phyloP scores from a whole-genome alignment of 1,140 invertebrate genomes.

The Drosophila varians region DNA sequence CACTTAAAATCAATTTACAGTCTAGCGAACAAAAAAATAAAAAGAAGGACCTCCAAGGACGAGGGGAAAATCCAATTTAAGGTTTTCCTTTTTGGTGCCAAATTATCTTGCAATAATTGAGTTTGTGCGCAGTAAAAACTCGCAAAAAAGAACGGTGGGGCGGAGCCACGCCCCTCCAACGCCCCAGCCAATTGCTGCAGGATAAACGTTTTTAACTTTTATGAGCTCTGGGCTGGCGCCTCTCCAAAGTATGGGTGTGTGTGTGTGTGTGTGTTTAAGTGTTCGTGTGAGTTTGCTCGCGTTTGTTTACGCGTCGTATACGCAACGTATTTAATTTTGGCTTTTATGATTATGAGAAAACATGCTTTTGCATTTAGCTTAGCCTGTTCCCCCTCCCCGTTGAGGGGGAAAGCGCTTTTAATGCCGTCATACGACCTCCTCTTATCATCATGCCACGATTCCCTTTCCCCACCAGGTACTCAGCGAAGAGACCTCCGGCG shows the following conservation, averaged over 20 bases:
- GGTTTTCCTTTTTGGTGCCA: constrained; percentile 54
- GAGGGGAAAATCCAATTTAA: constrained; percentile 50
- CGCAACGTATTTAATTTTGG: constrained; percentile 79
- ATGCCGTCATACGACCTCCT: not conserved
- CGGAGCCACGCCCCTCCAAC: constrained; percentile 39
- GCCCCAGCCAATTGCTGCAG: constrained; percentile 66
- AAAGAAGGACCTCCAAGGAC: not conserved
- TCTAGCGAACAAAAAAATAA: not conserved
- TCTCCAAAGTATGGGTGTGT: not conserved
- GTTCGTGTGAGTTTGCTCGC: constrained; percentile 17
- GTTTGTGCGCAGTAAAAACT: constrained; percentile 58
- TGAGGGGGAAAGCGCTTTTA: constrained; percentile 31
- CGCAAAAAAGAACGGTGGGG: constrained; percentile 13
- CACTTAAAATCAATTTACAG: constrained; percentile 54
- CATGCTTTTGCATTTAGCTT: constrained; percentile 77
- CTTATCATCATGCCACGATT: not conserved
- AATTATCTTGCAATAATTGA: constrained; percentile 80
- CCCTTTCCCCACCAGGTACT: constrained; percentile 64
- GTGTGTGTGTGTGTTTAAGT: constrained; percentile 4
- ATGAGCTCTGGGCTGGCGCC: constrained; percentile 54
- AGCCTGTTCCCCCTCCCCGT: not conserved
- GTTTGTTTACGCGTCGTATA: constrained; percentile 76
- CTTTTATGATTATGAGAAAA: constrained; percentile 82
- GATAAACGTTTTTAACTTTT: constrained; percentile 80
- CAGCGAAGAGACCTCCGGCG: constrained; percentile 80